Conservation (phyloP, 2,113 vertebrate genomes). For the Callithrix jacchus region DNA sequence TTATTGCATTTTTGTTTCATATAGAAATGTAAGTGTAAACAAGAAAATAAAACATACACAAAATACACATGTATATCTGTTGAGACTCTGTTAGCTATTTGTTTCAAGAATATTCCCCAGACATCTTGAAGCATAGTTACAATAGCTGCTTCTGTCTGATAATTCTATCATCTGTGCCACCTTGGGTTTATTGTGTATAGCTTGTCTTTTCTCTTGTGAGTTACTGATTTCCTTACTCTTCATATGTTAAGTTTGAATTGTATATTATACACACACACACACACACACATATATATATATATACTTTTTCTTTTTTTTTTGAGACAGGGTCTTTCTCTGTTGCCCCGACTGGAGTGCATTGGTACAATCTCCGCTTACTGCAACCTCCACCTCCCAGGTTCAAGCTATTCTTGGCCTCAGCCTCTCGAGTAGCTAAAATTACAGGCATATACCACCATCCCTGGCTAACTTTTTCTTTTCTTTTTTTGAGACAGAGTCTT, state of each 20-base stretch:
- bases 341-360: no score
- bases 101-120: background rate
- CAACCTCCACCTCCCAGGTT: no score
- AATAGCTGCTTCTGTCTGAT: background rate
- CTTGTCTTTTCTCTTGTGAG: background rate
- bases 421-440: no score
- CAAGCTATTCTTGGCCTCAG: no score
- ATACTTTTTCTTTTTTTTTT: no score
- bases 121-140: background rate
- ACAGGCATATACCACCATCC: rapidly evolving
- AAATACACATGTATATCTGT: background rate
- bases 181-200: background rate
- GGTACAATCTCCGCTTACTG: no score
- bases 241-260: background rate
- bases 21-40: background rate
- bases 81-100: background rate
- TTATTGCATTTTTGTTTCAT: background rate
- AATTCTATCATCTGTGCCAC: background rate
- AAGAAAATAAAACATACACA: background rate
- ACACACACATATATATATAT: background rate
- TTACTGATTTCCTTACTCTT: background rate
- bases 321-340: no score
- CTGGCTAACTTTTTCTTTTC: no score
- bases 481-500: no score
- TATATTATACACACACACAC: no score